Conservation (phyloP, 2,113 vertebrate species). For the Microcebus murinus region DNA sequence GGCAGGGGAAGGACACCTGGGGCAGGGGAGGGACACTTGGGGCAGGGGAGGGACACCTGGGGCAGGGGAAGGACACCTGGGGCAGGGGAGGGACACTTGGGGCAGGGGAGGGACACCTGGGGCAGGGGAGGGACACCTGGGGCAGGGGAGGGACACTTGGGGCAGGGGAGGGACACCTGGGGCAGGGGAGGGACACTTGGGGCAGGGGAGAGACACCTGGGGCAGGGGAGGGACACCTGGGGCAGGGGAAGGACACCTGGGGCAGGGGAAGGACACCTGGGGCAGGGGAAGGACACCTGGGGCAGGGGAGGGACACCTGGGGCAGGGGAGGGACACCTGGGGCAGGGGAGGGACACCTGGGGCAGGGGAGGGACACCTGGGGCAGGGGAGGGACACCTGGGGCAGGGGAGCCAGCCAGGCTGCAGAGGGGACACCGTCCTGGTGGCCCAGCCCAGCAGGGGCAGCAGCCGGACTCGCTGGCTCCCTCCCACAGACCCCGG, state of each 20-base stretch:
- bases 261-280: background rate
- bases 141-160: too few relatives aligned
- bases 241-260: too few relatives aligned
- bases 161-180: background rate
- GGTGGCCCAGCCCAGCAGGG: accelerated
- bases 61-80: too few relatives aligned
- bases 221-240: too few relatives aligned
- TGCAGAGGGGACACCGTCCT: background rate
- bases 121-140: too few relatives aligned
- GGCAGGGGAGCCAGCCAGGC: background rate
- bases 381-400: too few relatives aligned
- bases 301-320: too few relatives aligned
- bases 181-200: accelerated
- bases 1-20: too few relatives aligned
- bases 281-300: background rate
- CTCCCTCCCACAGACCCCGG: accelerated
- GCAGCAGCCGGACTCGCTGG: background rate
- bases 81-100: accelerated
- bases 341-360: background rate
- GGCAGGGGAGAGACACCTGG: background rate
- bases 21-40: too few relatives aligned
- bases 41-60: too few relatives aligned
- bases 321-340: accelerated
- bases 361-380: too few relatives aligned
- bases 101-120: background rate